A percentile compares a stretch with the other conserved stretches of the same genome.
Conservation (phyloP, 1,140 invertebrate genomes). For the Anagrus nilaparvatae region DNA sequence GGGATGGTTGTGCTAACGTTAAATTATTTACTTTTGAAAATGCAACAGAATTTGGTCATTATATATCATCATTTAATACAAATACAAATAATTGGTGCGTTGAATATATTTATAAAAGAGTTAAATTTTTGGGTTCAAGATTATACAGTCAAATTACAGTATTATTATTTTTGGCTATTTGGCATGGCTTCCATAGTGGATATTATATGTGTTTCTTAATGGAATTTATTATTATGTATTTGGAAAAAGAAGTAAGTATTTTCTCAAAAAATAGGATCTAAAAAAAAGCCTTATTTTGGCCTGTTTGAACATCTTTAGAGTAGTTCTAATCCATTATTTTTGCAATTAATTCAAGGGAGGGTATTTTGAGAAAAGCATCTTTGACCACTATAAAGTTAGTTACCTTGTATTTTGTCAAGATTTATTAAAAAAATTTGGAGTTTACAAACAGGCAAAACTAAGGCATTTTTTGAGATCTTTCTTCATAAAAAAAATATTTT, state of each 20-base stretch:
- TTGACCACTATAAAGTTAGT: too few species aligned
- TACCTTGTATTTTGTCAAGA: too few species aligned
- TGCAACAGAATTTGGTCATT: slow-evolving; percentile 69
- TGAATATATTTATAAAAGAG: slow-evolving; percentile 84
- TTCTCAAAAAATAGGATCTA: not conserved
- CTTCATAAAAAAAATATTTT: too few species aligned
- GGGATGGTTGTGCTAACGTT: slow-evolving; percentile 84
- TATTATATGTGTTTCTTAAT: slow-evolving; percentile 89
- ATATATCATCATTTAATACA: slow-evolving; percentile 82
- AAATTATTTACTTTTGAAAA: slow-evolving; percentile 66
- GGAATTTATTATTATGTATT: slow-evolving; percentile 80
- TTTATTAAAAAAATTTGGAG: too few species aligned
- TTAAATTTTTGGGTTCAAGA: slow-evolving; percentile 81
- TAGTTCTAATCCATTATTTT: too few species aligned
- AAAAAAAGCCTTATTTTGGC: not conserved
- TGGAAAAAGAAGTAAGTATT: slow-evolving; percentile 73
- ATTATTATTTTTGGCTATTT: slow-evolving; percentile 77
- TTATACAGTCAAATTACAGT: slow-evolving; percentile 73
- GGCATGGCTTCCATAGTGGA: slow-evolving; percentile 86
- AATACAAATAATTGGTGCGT: slow-evolving; percentile 90
- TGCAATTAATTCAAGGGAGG: too few species aligned
- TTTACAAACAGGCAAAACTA: too few species aligned
- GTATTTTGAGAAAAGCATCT: too few species aligned
- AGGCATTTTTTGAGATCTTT: too few species aligned
- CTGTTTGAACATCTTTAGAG: slow-evolving; percentile 1